Base-by-base conservation (phyloP, 2,797 vertebrate genomes). In the Furcifer pardalis region DNA sequence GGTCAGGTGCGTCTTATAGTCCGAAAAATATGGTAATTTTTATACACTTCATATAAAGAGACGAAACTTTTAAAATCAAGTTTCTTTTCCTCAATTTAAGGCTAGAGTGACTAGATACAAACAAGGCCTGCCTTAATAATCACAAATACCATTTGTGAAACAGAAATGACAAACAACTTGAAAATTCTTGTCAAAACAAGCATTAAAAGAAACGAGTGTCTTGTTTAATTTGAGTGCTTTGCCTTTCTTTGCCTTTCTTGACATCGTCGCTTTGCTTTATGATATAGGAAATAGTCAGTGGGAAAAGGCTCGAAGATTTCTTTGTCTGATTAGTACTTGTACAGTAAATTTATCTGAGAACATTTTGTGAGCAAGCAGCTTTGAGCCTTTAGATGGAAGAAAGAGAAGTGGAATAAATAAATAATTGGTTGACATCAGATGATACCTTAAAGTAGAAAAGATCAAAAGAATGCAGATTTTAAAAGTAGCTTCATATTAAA, bases 401-500 rank as follows among this genome's bases (percentile, higher is more conserved):
- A 30, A 56, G 15, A 15, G 23, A n/a, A 40, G 23, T 42, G 21
- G 30, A 19, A 37, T 17, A 56, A 56, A 69, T 56, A 56, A 37
- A 56, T 65, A 35, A 27, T 49, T 42, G 9, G 82, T 93, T 90
- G 85, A 93, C 85, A 89, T 84, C 35, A 62, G 87, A 87, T 87
- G 92, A 90, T 88, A 92, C 90, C 89, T 90, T 88, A 91, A 92
- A 92, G 88, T 89, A 91, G 75, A 78, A 89, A 81, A 65, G 7
- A 44, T 60, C 87, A 77, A 74, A n/a, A n/a, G n/a, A 78, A 62
- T 91, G 84, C 89, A 91, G 91, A 91, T 88, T 73, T 63, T 86
- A 89, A 5, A 0, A 86, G 91, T 88, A 83, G 89, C 82, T 82
- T 44, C 68, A 46, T 71, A 72, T 35, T 40, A 82, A 75, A 85